Conservation (phyloP, 2,113 vertebrate species). For the Pelecanoides urinatrix region DNA sequence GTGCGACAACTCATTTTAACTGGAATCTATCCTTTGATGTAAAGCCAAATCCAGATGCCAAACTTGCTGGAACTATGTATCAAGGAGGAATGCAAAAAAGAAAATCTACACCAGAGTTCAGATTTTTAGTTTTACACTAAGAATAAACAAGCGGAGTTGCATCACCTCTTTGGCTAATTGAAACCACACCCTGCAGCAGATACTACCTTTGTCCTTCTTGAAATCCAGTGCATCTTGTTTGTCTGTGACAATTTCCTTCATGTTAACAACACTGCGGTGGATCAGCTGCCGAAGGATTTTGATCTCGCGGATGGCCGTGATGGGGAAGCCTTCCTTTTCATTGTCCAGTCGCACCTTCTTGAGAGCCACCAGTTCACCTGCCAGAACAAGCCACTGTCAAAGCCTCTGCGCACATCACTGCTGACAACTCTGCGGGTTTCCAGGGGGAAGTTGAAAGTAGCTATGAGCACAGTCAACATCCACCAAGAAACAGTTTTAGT, state of each 20-base stretch:
- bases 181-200: background rate
- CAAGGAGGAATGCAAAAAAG: background rate
- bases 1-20: background rate
- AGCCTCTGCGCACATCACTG: background rate
- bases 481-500: background rate
- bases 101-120: background rate
- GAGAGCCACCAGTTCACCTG: slow-evolving; percentile 94
- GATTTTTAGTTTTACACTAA: background rate
- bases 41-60: background rate
- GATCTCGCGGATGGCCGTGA: slow-evolving; percentile 97
- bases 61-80: background rate
- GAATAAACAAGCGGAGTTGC: background rate
- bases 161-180: background rate
- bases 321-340: slow-evolving; percentile 97
- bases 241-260: slow-evolving; percentile 99
- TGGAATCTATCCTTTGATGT: background rate
- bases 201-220: slow-evolving; percentile 96
- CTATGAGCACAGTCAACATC: accelerated
- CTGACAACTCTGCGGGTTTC: background rate
- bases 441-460: background rate
- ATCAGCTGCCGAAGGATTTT: slow-evolving; percentile 97
- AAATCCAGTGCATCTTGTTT: slow-evolving; percentile 99
- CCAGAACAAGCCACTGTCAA: background rate
- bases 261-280: slow-evolving; percentile 97
- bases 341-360: slow-evolving; percentile 98